Conservation (phyloP, 2,113 vertebrate species). For the Apodemus sylvaticus region DNA sequence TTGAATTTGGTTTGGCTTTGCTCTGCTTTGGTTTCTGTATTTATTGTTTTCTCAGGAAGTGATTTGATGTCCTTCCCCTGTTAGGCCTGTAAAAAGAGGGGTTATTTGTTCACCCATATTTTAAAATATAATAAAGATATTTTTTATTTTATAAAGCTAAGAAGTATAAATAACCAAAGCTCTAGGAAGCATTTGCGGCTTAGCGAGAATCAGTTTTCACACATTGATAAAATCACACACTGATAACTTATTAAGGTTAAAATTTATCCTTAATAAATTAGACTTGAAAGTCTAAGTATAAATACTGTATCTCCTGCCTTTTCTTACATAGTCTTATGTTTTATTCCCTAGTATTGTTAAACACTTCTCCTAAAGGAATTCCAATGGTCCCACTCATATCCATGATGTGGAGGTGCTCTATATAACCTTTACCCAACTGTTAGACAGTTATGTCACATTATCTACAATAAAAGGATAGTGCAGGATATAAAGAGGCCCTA, state of each 20-base stretch:
- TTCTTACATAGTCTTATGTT: background rate
- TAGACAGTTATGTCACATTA: background rate
- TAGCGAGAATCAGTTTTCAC: background rate
- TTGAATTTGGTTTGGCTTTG: slow-evolving; percentile 31
- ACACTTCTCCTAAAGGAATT: slow-evolving; percentile 18
- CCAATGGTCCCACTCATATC: background rate
- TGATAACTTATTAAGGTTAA: no score
- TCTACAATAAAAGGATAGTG: background rate
- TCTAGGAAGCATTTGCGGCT: background rate
- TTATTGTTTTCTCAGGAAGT: slow-evolving; percentile 57
- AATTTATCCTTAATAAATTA: slow-evolving; percentile 38
- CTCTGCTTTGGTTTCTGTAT: slow-evolving; percentile 21
- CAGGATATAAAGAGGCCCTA: background rate
- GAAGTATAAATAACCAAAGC: slow-evolving; percentile 37
- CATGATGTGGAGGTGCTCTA: background rate
- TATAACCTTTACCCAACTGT: slow-evolving; percentile 28
- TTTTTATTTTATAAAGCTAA: slow-evolving; percentile 56
- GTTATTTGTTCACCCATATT: slow-evolving; percentile 29
- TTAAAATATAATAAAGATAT: slow-evolving; percentile 35
- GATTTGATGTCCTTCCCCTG: slow-evolving; percentile 19
- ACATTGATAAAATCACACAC: background rate
- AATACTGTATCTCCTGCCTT: background rate
- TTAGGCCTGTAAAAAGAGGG: background rate
- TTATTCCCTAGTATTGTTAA: slow-evolving; percentile 15
- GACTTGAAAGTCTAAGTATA: slow-evolving; percentile 40